Base-by-base conservation (phyloP, 53 echinoderm and acorn worm genomes). In the Holothuria scabra region DNA sequence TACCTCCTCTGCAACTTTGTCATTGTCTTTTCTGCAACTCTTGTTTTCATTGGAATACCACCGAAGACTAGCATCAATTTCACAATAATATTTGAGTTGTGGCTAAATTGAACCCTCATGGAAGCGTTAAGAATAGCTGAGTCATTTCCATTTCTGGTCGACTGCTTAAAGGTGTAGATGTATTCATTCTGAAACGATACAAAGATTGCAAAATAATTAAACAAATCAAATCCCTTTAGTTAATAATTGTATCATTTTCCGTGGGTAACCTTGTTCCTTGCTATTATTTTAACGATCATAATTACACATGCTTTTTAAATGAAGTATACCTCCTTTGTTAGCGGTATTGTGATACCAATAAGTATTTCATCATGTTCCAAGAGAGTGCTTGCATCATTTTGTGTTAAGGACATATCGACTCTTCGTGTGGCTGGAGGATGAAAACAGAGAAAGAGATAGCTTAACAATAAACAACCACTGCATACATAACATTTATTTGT, bases 71-170 rank as follows among this genome's bases (percentile, higher is more conserved):
- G 28, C 18, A 56, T 22, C 33, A 80, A 86, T 12, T 89, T 84
- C 48, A 59, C 57, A 46, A 92, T 83, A 0, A 83, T 70, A 55
- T 84, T 72, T 23, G 86, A 76, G 4, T 56, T 83, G 28, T 78
- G 57, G 19, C 84, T 56, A 41, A 91, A 80, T 46, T 61, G 24
- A 0, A 92, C 89, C 57, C 84, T 92, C 78, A 92, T 89, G 19
- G 79, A 84, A 56, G 89, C 89, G 71, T 92, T 92, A 16, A 89
- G 86, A 46, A 92, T 89, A 7, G 92, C 86, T 19, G 85, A 60
- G 59, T 92, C 92, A 68, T 83, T 80, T 14, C 78, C 89, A 33
- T 86, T 83, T 59, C 92, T 74, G 32, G 62, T 86, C 22, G 92
- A 81, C 61, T 89, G 92, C 44, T 92, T 92, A 72, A 79, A 92